phyloP scores from a whole-genome alignment of 2,888 invertebrate species.

The Ophion ventricosus region DNA sequence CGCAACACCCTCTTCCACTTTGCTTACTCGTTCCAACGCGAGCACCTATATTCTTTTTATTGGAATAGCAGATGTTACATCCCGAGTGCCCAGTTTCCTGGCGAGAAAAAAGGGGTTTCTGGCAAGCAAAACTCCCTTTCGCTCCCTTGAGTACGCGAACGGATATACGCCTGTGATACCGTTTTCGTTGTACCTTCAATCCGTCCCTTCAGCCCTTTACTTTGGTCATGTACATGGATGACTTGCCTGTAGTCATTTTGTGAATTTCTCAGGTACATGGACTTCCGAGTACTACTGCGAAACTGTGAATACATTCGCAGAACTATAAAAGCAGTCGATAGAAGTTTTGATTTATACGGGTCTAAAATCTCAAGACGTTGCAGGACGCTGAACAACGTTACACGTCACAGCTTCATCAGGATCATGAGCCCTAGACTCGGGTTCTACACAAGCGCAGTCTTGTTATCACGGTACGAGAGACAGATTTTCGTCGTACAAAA shows the following conservation, averaged over 20 bases:
- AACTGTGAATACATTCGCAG: no score
- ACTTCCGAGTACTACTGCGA: no score
- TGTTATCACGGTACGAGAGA: no score
- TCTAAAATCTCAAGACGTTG: no score
- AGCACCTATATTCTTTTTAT: slow-evolving; percentile 52
- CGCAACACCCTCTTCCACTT: slow-evolving; percentile 40
- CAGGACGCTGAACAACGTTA: no score
- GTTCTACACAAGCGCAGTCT: no score
- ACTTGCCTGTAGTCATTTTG: slow-evolving; percentile 12
- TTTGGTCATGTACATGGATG: neutral
- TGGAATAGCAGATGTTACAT: slow-evolving; percentile 64
- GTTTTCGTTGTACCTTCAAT: neutral
- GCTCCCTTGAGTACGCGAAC: slow-evolving; percentile 5
- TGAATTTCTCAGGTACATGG: neutral
- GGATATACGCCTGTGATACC: slow-evolving; percentile 16
- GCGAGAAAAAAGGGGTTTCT: slow-evolving; percentile 36
- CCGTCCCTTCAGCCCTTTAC: neutral
- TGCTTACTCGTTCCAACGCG: slow-evolving; percentile 25
- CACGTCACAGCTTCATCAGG: no score
- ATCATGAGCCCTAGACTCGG: no score
- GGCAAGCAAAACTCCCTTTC: slow-evolving; percentile 25
- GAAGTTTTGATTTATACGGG: no score
- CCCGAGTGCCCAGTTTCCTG: slow-evolving; percentile 36
- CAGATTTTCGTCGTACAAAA: no score
- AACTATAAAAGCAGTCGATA: no score